Conservation (phyloP, 2,113 vertebrate species). For the Todiramphus chloris region DNA sequence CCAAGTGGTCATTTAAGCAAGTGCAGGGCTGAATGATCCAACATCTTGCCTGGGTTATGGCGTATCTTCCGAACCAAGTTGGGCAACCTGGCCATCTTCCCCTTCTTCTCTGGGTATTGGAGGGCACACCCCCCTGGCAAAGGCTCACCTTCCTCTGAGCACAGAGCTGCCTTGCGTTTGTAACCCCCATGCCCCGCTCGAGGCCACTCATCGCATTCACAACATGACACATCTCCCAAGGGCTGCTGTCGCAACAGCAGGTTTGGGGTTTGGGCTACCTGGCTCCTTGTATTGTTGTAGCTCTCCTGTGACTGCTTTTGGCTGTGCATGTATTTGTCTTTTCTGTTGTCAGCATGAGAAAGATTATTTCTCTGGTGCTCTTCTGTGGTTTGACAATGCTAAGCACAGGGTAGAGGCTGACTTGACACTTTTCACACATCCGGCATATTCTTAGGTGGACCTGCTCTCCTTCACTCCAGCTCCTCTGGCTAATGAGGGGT, state of each 20-base stretch:
- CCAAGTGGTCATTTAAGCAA: background rate
- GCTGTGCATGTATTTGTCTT: background rate
- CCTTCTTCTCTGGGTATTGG: background rate
- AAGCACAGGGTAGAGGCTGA: background rate
- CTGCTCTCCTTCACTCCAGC: fast-evolving
- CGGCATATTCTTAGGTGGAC: background rate
- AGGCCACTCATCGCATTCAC: background rate
- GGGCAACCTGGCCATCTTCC: background rate
- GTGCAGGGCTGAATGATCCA: background rate
- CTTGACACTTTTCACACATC: background rate
- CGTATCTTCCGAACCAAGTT: background rate
- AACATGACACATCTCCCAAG: background rate
- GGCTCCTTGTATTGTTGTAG: background rate
- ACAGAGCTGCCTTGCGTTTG: fast-evolving
- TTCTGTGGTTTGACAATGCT: background rate
- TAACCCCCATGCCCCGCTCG: fast-evolving
- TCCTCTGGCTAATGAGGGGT: background rate
- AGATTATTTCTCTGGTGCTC: background rate
- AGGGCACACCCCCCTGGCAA: background rate
- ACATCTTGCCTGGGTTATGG: background rate
- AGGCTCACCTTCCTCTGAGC: background rate
- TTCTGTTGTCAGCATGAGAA: background rate
- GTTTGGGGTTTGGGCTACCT: background rate
- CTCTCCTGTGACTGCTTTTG: background rate
- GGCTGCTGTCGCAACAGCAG: background rate